phyloP scores from a whole-genome alignment of 64 coral and sea anemone species.

The Stylophora pistillata region DNA sequence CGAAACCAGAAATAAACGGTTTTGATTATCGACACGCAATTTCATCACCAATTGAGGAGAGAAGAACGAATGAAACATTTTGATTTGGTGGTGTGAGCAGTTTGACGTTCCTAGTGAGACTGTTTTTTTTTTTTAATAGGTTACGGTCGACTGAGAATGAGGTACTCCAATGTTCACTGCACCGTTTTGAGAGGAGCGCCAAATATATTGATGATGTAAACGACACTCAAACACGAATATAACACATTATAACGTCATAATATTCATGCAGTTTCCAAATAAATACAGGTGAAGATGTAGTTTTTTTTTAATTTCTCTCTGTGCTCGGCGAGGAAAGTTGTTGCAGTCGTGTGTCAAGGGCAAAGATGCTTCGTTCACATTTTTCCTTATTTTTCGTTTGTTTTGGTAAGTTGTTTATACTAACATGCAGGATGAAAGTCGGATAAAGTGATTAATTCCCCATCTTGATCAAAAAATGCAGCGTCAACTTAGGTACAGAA shows the following conservation, averaged over 20 bases:
- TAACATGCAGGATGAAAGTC: not conserved
- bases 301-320: not conserved
- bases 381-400: not conserved
- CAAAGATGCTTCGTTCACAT: not conserved
- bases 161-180: not conserved
- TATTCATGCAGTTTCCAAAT: conserved; percentile 17
- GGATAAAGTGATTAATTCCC: not conserved
- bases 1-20: not conserved
- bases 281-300: conserved; percentile 8
- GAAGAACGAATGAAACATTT: not conserved
- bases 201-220: conserved; percentile 22
- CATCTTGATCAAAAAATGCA: not conserved
- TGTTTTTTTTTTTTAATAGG: not conserved
- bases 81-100: too few species aligned
- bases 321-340: not conserved
- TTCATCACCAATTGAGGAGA: not conserved
- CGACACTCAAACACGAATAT: not conserved
- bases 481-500: too few species aligned
- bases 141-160: not conserved
- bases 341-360: not conserved
- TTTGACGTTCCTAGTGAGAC: too few species aligned
- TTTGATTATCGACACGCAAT: not conserved
- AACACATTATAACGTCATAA: not conserved
- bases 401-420: not conserved
- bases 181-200: not conserved